Evolutionary conservation across 2,797 vertebrate species (phyloP).

Genomic region (Dryobates pubescens): DNA sequence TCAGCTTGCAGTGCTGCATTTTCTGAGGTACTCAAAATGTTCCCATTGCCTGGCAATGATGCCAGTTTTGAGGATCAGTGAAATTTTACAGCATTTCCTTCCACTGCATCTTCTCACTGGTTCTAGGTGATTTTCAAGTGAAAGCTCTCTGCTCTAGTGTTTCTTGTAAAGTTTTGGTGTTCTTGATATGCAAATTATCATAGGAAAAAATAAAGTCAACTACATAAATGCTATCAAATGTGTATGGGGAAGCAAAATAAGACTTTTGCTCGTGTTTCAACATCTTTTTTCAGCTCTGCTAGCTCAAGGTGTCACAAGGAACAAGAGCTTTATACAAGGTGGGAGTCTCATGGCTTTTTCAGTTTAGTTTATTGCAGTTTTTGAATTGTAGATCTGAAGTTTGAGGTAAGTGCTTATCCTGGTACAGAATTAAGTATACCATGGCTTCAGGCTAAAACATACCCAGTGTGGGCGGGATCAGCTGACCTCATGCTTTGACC

Average conservation of each 20-base stretch:
- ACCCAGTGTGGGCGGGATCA: not conserved
- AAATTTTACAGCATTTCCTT: not conserved
- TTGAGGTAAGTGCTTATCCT: not conserved
- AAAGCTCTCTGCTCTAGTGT: not conserved
- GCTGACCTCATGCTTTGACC: slow-evolving; percentile 39
- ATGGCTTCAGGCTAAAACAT: not conserved
- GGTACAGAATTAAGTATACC: not conserved
- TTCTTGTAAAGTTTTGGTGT: slow-evolving; percentile 7
- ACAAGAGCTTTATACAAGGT: not conserved
- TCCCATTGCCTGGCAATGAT: not conserved
- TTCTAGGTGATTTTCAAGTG: not conserved
- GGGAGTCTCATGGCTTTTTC: not conserved
- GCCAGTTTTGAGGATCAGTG: not conserved
- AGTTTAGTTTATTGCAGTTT: not conserved
- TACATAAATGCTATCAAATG: not conserved
- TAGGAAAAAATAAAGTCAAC: not conserved
- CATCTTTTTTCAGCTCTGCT: not conserved
- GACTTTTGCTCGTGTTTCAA: not conserved
- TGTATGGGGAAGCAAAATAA: not conserved
- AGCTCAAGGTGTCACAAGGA: not conserved
- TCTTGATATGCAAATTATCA: not conserved
- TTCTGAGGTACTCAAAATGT: not conserved
- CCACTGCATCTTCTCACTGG: not conserved
- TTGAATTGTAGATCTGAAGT: not conserved
- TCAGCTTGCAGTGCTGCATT: not conserved